These are phyloP conservation scores for Casuarius casuarius DNA, from an alignment of 2,113 vertebrate species.

Conservation along the genomic window DNA sequence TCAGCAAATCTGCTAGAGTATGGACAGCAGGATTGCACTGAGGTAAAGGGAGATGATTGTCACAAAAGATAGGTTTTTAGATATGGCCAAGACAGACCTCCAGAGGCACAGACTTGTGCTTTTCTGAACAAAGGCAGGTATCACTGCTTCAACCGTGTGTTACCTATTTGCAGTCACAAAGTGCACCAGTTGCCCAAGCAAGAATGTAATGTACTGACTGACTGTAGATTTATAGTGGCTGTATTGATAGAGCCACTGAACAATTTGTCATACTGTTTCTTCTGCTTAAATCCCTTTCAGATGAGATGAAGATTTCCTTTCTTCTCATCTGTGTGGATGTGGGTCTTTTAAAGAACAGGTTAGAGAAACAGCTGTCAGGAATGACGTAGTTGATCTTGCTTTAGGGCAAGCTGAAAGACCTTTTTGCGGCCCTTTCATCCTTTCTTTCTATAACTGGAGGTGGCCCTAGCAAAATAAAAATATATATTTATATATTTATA, in stretches of 20 bases:
- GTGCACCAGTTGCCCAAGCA: background rate
- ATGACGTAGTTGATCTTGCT: background rate
- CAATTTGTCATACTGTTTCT: background rate
- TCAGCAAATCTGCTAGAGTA: background rate
- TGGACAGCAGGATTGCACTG: background rate
- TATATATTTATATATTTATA: no score
- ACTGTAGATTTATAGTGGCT: background rate
- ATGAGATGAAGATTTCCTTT: background rate
- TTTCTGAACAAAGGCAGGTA: background rate
- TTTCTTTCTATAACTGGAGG: background rate
- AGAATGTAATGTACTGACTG: background rate
- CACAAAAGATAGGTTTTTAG: background rate
- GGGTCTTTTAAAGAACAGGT: background rate
- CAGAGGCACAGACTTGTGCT: background rate
- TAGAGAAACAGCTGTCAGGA: background rate
- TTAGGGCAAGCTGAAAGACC: background rate
- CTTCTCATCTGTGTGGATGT: background rate
- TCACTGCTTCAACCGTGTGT: rapidly evolving
- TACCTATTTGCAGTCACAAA: background rate
- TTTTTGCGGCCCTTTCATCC: background rate
- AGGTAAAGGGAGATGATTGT: background rate
- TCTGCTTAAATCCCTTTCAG: background rate
- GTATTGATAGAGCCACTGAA: background rate
- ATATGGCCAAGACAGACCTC: rapidly evolving
- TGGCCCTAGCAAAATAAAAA: background rate